Conservation (phyloP, 2,113 vertebrate species). For the Lasiurus borealis region DNA sequence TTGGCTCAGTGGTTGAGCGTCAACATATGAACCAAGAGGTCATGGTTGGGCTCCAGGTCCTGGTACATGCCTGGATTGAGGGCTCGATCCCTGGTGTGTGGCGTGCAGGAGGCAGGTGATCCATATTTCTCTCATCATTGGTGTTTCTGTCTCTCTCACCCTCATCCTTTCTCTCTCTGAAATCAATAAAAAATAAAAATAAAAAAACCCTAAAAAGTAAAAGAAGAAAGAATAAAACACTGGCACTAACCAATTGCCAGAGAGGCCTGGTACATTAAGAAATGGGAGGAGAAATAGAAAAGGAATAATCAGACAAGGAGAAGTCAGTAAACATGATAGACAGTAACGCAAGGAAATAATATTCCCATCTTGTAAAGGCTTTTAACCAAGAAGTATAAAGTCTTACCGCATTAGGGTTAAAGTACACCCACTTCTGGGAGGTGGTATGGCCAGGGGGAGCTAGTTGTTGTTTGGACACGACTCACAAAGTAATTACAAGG, state of each 20-base stretch:
- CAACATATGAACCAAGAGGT: no score
- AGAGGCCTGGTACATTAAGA: neutral
- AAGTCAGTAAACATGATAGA: conserved; percentile 16
- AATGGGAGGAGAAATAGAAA: neutral
- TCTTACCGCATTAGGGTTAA: neutral
- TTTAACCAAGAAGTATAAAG: conserved; percentile 18
- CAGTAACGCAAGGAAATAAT: neutral
- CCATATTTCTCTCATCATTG: no score
- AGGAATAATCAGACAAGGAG: conserved; percentile 35
- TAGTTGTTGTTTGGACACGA: neutral
- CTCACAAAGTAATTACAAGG: conserved; percentile 54
- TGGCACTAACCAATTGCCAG: neutral
- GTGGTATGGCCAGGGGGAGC: neutral
- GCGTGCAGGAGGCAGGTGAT: no score
- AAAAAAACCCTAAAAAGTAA: neutral
- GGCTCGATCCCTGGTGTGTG: no score
- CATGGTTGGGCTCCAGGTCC: no score
- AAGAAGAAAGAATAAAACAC: neutral
- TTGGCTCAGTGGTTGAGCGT: no score
- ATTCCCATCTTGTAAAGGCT: neutral
- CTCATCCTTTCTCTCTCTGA: no score
- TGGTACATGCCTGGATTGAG: no score
- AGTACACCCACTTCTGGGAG: neutral
- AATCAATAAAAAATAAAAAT: neutral
- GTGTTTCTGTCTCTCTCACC: no score